Base-by-base conservation (phyloP, 2,888 invertebrate genomes). In the Troides helena region DNA sequence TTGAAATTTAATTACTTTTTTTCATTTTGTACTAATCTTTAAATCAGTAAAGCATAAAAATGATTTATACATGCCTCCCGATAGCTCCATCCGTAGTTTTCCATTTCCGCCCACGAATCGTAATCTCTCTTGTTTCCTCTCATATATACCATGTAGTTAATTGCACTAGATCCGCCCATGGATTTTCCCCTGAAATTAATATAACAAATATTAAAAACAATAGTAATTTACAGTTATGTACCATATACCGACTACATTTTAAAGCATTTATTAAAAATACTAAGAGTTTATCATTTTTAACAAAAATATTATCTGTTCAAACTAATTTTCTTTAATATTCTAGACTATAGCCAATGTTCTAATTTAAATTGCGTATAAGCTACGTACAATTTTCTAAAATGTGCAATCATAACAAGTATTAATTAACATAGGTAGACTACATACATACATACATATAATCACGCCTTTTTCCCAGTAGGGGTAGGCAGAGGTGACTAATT, bases 141-240 rank as follows among this genome's bases (percentile, higher is more conserved):
- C 71, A 94, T 93, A 81, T 95, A 95, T n/a, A 94, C 94, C 94
- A 95, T 93, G 81, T 94, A 94, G 85, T 95, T 95, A 23, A 95
- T 90, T 36, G 94, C 90, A 74, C 95, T 95, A 0, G 94, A 94
- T 0, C 96, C 96, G 10, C 95, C 96, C 92, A 95, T 94, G 0
- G 95, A 94, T 81, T 93, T 94, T 2, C 94, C 94, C 74, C 94
- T 91, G 87, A 39, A 86, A 86, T 72, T 56, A 53, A n/a, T 4
- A 53, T 6, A 53, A n/a, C n/a, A 8, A 53, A 53, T 53, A 53
- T n/a, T 53, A 6, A 53, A 53, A 5, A 2, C 6, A 18, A 53
- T 0, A 53, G 50, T 6, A 53, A n/a, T 53, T 53, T n/a, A 53
- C 1, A n/a, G 18, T 53, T 53, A 53, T 7, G n/a, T n/a, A 53